phyloP scores from a whole-genome alignment of 2,797 vertebrate genomes.

The Girardinus metallicus region DNA sequence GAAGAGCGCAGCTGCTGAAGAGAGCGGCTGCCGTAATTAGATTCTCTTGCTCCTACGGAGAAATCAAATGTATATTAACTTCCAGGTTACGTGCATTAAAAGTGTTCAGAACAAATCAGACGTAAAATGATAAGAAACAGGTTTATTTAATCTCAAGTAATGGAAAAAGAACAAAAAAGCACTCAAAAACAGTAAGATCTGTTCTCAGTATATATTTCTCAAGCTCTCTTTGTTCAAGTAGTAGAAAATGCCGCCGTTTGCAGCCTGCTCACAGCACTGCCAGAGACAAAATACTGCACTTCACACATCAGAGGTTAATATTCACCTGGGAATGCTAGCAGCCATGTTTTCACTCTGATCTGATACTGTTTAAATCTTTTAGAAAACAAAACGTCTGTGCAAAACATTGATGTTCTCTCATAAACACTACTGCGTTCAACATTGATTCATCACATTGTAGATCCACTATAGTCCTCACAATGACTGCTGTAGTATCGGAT shows the following conservation, averaged over 20 bases:
- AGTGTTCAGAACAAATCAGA: conserved; percentile 46
- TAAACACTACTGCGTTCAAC: conserved; percentile 7
- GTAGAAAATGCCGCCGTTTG: conserved; percentile 69
- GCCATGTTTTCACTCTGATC: conserved; percentile 31
- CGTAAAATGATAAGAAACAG: conserved; percentile 57
- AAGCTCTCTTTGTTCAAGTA: conserved; percentile 58
- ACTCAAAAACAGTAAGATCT: conserved; percentile 49
- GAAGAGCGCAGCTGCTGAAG: conserved; percentile 45
- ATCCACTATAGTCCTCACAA: conserved; percentile 23
- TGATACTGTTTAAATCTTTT: conserved; percentile 25
- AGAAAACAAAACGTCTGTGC: conserved; percentile 75
- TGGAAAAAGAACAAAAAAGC: conserved; percentile 62
- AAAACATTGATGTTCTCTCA: conserved; percentile 30
- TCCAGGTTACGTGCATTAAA: conserved; percentile 5
- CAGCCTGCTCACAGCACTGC: conserved; percentile 56
- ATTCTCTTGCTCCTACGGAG: conserved; percentile 24
- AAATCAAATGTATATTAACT: conserved; percentile 24
- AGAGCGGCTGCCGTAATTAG: conserved; percentile 43
- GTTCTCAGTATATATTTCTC: conserved; percentile 14
- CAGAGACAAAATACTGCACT: conserved; percentile 63
- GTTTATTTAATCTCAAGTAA: conserved; percentile 72
- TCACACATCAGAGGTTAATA: conserved; percentile 63
- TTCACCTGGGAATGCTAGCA: conserved; percentile 65
- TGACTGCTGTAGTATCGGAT: conserved; percentile 34
- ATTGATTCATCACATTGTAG: conserved; percentile 23